These are phyloP conservation scores for Schizopygopsis pylzovi DNA, from an alignment of 2,797 vertebrate species.

Conservation along the genomic window DNA sequence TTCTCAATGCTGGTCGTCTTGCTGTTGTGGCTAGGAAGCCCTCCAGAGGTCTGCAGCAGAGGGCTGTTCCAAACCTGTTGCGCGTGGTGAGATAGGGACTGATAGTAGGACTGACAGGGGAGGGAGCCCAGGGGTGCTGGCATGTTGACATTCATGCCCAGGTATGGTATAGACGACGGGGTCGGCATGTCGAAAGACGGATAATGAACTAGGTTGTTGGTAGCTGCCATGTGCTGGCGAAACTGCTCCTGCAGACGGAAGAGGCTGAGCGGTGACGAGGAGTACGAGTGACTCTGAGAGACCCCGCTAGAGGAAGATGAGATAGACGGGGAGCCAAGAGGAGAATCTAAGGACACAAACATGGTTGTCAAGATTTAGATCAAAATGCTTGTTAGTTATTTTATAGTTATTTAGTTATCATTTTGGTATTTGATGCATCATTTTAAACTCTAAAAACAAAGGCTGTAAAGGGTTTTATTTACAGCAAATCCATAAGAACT, in stretches of 20 bases:
- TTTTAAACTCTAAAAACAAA: background rate
- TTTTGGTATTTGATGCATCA: background rate
- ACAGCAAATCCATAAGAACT: background rate
- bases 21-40: slow-evolving; percentile 91
- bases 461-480: background rate
- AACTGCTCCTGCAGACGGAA: slow-evolving; percentile 98
- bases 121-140: slow-evolving; percentile 89
- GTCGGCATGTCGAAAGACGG: slow-evolving; percentile 93
- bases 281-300: slow-evolving; percentile 90
- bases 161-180: slow-evolving; percentile 90
- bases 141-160: slow-evolving; percentile 97
- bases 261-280: slow-evolving; percentile 95
- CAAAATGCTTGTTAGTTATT: background rate
- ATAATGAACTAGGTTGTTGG: slow-evolving; percentile 97
- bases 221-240: slow-evolving; percentile 97
- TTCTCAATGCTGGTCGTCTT: slow-evolving; percentile 99
- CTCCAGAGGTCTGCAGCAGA: slow-evolving; percentile 86
- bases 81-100: slow-evolving; percentile 92
- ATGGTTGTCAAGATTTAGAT: slow-evolving; percentile 13
- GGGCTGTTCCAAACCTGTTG: slow-evolving; percentile 96
- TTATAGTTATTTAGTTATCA: no score
- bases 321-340: slow-evolving; percentile 78
- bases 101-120: slow-evolving; percentile 97
- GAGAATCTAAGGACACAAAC: slow-evolving; percentile 51
- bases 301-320: slow-evolving; percentile 81